phyloP scores from a whole-genome alignment of 1,140 invertebrate genomes.

The Goniozus legneri region DNA sequence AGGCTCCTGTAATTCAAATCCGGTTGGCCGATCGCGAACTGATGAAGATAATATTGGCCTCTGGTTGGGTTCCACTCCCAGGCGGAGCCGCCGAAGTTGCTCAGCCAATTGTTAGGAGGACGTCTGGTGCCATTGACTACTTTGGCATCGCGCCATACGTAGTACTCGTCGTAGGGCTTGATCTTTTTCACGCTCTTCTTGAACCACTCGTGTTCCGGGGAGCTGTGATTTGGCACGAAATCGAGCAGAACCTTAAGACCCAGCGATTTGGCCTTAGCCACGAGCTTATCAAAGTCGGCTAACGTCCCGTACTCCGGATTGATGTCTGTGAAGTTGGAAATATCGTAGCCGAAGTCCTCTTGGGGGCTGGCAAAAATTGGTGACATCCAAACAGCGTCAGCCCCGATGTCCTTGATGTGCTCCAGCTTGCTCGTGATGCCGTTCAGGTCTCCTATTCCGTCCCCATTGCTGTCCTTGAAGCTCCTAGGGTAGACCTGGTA shows the following conservation, averaged over 20 bases:
- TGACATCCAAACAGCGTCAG: conserved; percentile 64
- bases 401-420: conserved; percentile 64
- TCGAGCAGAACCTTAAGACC: conserved; percentile 58
- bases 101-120: conserved; percentile 48
- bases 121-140: conserved; percentile 18
- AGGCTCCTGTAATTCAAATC: conserved; percentile 69
- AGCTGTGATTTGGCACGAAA: conserved; percentile 75
- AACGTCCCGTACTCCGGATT: conserved; percentile 61
- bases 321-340: conserved; percentile 62
- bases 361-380: conserved; percentile 59
- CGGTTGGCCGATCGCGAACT: conserved; percentile 62
- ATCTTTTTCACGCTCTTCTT: conserved; percentile 57
- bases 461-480: conserved; percentile 73
- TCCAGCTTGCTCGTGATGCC: conserved; percentile 61
- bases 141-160: conserved; percentile 60
- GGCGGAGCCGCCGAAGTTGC: conserved; percentile 48
- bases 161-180: conserved; percentile 65
- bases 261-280: conserved; percentile 41
- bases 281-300: conserved; percentile 59
- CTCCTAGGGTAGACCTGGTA: conserved; percentile 80
- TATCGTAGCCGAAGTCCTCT: conserved; percentile 65
- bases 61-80: conserved; percentile 58
- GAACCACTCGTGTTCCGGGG: conserved; percentile 68
- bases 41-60: conserved; percentile 61
- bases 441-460: conserved; percentile 73